Base-by-base conservation (phyloP, 1,140 invertebrate species). In the Euwallacea fornicatus region DNA sequence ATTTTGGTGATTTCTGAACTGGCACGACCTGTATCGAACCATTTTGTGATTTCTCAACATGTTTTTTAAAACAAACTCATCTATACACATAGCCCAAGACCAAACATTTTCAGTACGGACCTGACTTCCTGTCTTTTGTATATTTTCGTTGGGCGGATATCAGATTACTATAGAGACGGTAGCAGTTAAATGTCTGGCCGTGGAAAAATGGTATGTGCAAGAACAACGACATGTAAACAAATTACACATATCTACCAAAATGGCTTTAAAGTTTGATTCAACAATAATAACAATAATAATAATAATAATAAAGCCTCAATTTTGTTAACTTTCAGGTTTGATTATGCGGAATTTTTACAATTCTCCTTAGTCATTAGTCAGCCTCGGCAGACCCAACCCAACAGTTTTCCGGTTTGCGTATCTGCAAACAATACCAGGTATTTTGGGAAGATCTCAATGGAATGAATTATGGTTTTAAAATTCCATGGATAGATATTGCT, bases 351-450 rank as follows among this genome's bases (percentile, higher is more conserved):
- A 13, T 46, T 16, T 46, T 21, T 47, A 47, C 15, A 63, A 16
- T 63, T 50, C 13, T 2, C 61, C 46, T 63, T 63, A 16, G n/a
- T 63, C 44, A 33, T 33, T 33, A 33, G 21, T 33, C 21, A 33
- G 33, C 9, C 21, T 13, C 46, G 6, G 33, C 21, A 42, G 41
- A 10, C 42, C 63, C 41, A 67, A 44, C 54, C 54, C 65, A 59
- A 58, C 54, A n/a, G 65, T 67, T 44, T 67, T 67, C 65, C 65
- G 21, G 54, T 67, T 16, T 67, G 55, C 54, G 8, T 67, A 67
- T 67, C 55, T 67, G 65, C 54, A 67, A 33, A 67, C 54, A 67
- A 67, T 58, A 21, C 15, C 21, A 50, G 13, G 13, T 13, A 50
- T 50, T 50, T 50, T 50, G 7, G 21, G 46, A 50, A 13, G 13